Evolutionary conservation across 2,113 vertebrate species (phyloP).

Genomic region (Tetrao urogallus): DNA sequence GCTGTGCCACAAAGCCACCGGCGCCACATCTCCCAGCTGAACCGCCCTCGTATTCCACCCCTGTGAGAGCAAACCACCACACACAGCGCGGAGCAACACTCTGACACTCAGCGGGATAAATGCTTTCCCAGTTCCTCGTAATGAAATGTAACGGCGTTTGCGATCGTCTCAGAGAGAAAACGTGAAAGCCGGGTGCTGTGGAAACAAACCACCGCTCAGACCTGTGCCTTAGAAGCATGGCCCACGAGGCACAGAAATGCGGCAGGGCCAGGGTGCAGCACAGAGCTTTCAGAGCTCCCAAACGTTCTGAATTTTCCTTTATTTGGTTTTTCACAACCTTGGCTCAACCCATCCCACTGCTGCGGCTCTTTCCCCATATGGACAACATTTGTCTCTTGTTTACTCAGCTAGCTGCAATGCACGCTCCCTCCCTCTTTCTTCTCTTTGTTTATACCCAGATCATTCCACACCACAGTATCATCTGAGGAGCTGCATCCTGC

Average conservation of each 20-base stretch:
- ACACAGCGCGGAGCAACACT: too few species aligned
- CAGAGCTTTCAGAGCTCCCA: background rate
- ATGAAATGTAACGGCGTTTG: too few species aligned
- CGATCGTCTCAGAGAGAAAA: accelerated
- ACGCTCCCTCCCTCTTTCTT: background rate
- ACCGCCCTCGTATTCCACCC: too few species aligned
- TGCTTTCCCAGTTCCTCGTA: too few species aligned
- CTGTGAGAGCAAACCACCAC: too few species aligned
- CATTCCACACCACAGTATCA: background rate
- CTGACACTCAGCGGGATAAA: too few species aligned
- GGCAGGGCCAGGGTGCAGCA: background rate
- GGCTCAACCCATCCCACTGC: background rate
- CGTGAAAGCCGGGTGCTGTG: background rate
- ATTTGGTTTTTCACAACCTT: background rate
- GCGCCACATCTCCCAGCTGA: too few species aligned
- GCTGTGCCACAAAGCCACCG: too few species aligned
- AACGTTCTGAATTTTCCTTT: conserved; percentile 22
- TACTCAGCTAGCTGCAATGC: background rate
- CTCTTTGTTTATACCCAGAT: background rate
- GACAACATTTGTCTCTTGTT: conserved; percentile 1
- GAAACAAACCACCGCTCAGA: background rate
- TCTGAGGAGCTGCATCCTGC: background rate
- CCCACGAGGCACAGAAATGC: background rate
- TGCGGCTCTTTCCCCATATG: conserved; percentile 49
- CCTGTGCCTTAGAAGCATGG: background rate